Percentiles rank a stretch among this genome's conserved stretches.
Conservation (phyloP, 2,797 vertebrate species). For the Champsocephalus esox region DNA sequence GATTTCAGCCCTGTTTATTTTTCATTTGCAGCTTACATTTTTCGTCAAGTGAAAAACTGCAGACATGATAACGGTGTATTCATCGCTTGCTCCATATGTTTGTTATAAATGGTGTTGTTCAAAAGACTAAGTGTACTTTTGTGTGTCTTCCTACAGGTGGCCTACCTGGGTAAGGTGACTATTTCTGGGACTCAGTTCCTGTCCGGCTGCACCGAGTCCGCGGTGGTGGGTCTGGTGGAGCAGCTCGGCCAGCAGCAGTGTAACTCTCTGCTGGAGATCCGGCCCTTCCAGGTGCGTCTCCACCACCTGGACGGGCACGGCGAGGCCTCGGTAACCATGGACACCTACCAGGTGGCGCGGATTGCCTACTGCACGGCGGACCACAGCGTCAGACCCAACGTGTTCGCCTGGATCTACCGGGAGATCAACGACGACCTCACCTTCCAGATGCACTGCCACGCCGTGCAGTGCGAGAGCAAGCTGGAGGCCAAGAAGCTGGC, state of each 20-base stretch:
- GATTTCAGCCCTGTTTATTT: neutral
- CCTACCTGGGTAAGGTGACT: conserved; percentile 95
- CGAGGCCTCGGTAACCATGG: conserved; percentile 93
- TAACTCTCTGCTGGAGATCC: conserved; percentile 94
- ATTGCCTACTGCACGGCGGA: conserved; percentile 99
- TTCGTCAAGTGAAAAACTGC: neutral
- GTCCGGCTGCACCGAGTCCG: conserved; percentile 97
- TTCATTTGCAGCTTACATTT: neutral
- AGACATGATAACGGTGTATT: neutral
- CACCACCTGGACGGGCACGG: conserved; percentile 93
- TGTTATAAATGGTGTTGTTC: neutral
- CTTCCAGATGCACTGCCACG: conserved; percentile 99
- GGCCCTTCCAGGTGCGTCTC: conserved; percentile 97
- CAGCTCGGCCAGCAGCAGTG: conserved; percentile 87
- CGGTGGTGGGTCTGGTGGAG: conserved; percentile 95
- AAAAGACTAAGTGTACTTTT: conserved; percentile 35
- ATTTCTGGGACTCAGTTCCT: conserved; percentile 94
- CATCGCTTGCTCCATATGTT: neutral
- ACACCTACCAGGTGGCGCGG: conserved; percentile 98
- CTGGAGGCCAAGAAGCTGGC: conserved; percentile 98
- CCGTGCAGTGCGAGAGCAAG: conserved; percentile 97
- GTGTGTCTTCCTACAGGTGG: conserved; percentile 87
- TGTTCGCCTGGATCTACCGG: conserved; percentile 98
- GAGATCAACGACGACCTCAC: conserved; percentile 99
- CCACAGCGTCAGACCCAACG: conserved; percentile 93